Base-by-base conservation (phyloP, 2,797 vertebrate species). In the Nothura maculosa region DNA sequence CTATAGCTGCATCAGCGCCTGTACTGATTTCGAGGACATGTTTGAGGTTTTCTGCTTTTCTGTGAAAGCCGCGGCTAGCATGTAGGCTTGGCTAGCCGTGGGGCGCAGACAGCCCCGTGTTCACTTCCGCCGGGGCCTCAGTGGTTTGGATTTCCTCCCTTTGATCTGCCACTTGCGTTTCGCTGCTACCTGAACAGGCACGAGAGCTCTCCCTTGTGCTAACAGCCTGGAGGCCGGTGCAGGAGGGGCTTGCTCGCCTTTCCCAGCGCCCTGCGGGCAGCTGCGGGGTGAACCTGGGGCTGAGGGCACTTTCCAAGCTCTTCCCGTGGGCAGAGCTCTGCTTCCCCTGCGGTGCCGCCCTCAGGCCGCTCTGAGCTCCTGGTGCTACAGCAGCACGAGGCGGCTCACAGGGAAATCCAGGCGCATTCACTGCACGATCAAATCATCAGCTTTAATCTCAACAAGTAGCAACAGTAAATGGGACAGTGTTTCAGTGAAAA, bases 371-470 rank as follows among this genome's bases (percentile, higher is more conserved):
- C 43, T 34, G 34, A 3, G 21, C 42, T 38, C 43, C 6, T 9
- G 43, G 22, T 12, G 47, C 47, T 24, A 12, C 6, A 24, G 47
- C 12, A 24, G 16, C 3, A 5, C 17, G 36, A 9, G 14, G 27
- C 16, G n/a, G 40, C 40, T 55, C 13, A 7, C 63, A 32, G 43
- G 0, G 10, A 67, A 38, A 68, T 43, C 8, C 60, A 28, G 17
- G 32, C 2, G 32, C 22, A 9, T n/a, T 58, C 81, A 9, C 7
- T 76, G 64, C 80, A 81, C 89, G 40, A 3, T 16, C 8, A 55
- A 55, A 88, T 24, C 10, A 4, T 77, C 28, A 19, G 36, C 74
- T 95, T 96, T 96, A 93, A 85, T 96, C 55, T 27, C 66, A 75
- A 48, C 74, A 60, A 27, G 64, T 28, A 68, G 40, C 17, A 18